Evolutionary conservation across 2,888 invertebrate genomes (phyloP).

Genomic region (Therioaphis trifolii): DNA sequence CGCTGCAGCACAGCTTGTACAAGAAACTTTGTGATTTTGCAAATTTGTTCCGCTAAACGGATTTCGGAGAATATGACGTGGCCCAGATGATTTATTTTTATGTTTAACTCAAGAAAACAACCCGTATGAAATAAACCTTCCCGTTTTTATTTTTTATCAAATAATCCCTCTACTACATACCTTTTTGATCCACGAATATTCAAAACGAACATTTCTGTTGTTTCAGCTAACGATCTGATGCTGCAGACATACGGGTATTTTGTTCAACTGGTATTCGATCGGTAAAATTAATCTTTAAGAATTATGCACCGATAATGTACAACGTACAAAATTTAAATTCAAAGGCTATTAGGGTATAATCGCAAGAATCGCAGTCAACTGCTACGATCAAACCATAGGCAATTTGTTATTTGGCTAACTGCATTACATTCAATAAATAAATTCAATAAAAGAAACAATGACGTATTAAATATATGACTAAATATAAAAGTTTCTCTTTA

Average conservation of each 20-base stretch:
- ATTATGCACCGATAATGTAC: no score
- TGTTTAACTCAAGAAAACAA: slow-evolving; percentile 58
- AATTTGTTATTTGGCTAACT: no score
- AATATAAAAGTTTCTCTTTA: no score
- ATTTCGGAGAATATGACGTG: slow-evolving; percentile 29
- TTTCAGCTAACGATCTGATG: slow-evolving; percentile 48
- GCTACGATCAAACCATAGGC: no score
- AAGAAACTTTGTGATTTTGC: slow-evolving; percentile 44
- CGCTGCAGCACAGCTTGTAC: background rate
- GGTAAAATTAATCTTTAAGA: slow-evolving; percentile 9
- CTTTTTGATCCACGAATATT: slow-evolving; percentile 56
- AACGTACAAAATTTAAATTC: no score
- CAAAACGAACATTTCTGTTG: slow-evolving; percentile 42
- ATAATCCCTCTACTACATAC: slow-evolving; percentile 28
- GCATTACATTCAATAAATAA: no score
- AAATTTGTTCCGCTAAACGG: slow-evolving; percentile 38
- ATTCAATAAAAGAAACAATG: no score
- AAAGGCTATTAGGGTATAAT: no score
- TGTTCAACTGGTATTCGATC: slow-evolving; percentile 20
- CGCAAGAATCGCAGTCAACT: no score
- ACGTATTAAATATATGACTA: no score
- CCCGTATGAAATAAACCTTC: slow-evolving; percentile 50
- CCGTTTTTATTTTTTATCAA: slow-evolving; percentile 37
- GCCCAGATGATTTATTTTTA: slow-evolving; percentile 55
- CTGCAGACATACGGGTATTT: slow-evolving; percentile 42